Percentiles rank a stretch among this genome's conserved stretches.
These are phyloP conservation scores for Oncorhynchus clarkii DNA, from an alignment of 2,113 vertebrate species.

Conservation along the genomic window DNA sequence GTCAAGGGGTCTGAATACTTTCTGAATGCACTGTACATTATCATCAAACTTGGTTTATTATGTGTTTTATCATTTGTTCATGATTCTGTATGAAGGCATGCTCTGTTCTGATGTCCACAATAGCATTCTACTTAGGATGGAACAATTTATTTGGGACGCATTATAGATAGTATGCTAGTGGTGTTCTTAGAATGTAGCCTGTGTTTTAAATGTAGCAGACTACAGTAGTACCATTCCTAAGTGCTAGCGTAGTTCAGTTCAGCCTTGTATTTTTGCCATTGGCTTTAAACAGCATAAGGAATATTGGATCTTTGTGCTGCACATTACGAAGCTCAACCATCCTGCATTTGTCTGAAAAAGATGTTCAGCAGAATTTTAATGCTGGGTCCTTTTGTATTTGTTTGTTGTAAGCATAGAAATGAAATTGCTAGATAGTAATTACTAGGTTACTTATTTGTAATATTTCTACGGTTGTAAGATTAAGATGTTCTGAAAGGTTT, in stretches of 20 bases:
- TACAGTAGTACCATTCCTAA: slow-evolving; percentile 4
- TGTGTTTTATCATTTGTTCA: slow-evolving; percentile 24
- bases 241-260: slow-evolving; percentile 7
- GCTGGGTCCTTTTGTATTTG: background rate
- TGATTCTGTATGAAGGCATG: background rate
- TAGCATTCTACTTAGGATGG: too few relatives aligned
- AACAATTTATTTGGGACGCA: too few relatives aligned
- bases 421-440: too few relatives aligned
- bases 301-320: background rate
- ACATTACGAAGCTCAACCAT: background rate
- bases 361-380: background rate
- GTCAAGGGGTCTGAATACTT: too few relatives aligned
- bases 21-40: background rate
- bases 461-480: background rate
- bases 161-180: background rate
- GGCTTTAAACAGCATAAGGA: background rate
- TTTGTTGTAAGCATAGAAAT: slow-evolving; percentile 4
- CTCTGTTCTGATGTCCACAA: background rate
- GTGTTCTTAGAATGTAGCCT: too few relatives aligned
- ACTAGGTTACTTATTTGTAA: too few relatives aligned
- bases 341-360: background rate
- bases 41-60: slow-evolving; percentile 30
- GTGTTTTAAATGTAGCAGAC: slow-evolving; percentile 18
- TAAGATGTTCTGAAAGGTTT: slow-evolving; percentile 14
- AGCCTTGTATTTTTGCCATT: slow-evolving; percentile 12